Evolutionary conservation across 2,113 vertebrate species (phyloP), one percentile per base, ranked within the genome.

Genomic region (Aegotheles bennettii): DNA sequence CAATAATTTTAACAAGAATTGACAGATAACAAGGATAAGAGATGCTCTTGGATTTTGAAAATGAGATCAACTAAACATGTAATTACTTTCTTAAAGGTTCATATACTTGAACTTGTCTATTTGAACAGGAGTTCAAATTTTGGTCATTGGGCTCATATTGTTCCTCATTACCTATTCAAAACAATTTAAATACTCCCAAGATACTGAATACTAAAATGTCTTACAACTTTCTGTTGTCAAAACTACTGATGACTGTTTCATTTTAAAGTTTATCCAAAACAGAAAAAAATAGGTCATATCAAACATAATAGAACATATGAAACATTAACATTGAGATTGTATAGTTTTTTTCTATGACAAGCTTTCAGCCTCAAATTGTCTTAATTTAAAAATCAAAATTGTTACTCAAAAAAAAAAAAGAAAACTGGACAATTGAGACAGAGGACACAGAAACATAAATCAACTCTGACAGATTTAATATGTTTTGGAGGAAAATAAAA

Each of bases 41-140:
- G 95, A 84, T 73, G 38, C 26, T 74, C 23, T 35, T 85, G 53
- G 21, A 87, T 93, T 93, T 90, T 73, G 48, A 87, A 92, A 94
- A 60, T 47, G 4, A 74, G 31, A 36, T 86, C 47, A 91, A n/a
- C 60, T 50, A 91, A 89, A 73, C 51, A 74, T 54, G 42, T 54
- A 91, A 95, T 87, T 89, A 56, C 36, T 93, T 91, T 94, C 38
- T 67, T 38, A 93, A 74, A 89, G 12, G 73, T 63, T 95, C 45
- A 54, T 42, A 45, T 50, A 89, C 70, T 42, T 87, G 50, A 29
- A 35, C 23, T 74, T 1, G 1, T 77, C n/a, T 81, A 21, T 75
- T 57, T 74, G 33, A 89, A 63, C 4, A 78, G 20, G 4, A 94
- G 51, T 84, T 81, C 42, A 63, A 35, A 87, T 89, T 82, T 75